Evolutionary conservation across 2,888 invertebrate genomes (phyloP), one percentile per base, ranked within the genome.

Genomic region (Agrochola macilenta): DNA sequence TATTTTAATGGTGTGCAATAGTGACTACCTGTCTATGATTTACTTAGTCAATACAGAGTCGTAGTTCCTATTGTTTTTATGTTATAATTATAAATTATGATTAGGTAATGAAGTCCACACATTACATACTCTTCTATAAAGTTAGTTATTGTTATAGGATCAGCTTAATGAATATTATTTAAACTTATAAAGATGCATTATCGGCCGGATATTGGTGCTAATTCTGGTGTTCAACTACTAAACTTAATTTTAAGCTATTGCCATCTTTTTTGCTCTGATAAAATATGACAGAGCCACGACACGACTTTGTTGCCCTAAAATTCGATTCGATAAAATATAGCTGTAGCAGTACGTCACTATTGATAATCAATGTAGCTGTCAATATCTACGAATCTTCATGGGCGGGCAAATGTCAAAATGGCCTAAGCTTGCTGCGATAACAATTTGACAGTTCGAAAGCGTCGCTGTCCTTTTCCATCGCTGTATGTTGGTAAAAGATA

Each of bases 11-110:
- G n/a, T 57, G 52, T 54, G 66, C 77, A 46, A 70, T 70, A 70
- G 30, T 61, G 26, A 70, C 57, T 66, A 61, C 14, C 26, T 46
- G 23, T 26, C 46, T 66, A 43, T 39, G 35, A 65, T 14, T 74
- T 46, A 78, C 46, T 63, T 43, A 65, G 43, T 58, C n/a, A 49
- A 52, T 57, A 60, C 49, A 52, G n/a, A 49, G 1, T 30, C 17
- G 39, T 30, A 60, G 43, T 35, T 60, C 0, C 23, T 52, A 78
- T 78, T 60, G n/a, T 20, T 43, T 68, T 43, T 65, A 64, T 73
- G 43, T 30, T 35, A 30, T 39, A 26, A 46, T 9, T 64, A 39
- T 39, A 23, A 30, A 65, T 64, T 63, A 46, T 65, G 23, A 57
- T 65, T 57, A 78, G 26, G 8, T 52, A 39, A 30, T 61, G 11